Base-by-base conservation (phyloP, 2,888 invertebrate genomes). In the Arge pagana region DNA sequence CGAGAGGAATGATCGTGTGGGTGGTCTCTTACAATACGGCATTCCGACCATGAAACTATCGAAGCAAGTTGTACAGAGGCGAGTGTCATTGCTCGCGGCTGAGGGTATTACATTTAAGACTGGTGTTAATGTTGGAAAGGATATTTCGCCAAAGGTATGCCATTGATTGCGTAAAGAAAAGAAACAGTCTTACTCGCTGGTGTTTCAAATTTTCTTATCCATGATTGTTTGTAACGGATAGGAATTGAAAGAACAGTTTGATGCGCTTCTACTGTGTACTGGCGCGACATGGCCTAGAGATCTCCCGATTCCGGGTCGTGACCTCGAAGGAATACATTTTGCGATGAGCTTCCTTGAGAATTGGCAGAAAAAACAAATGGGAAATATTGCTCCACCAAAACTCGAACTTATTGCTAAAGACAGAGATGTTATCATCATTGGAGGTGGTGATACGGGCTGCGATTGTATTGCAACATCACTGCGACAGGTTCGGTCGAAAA, bases 1-100 rank as follows among this genome's bases (percentile, higher is more conserved):
- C 78, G 99, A 99, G 76, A 85, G 98, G 52, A 98, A 98, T 78
- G 96, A 98, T 78, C 85, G 95, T 7, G 81, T 94, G 3, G 98
- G 98, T 52, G 99, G 99, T 0, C 82, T 99, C 16, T 81, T 99
- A 40, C 93, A 96, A 71, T 99, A 99, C 77, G 99, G 99, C 53
- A 99, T 99, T 73, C 99, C 99, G 11, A 95, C 94, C 5, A 99
- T 99, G 98, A 99, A 99, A 79, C 82, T 99, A 7, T 89, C 93
- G 70, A 99, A 98, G 78, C 85, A 89, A 55, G 93, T 96, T 49
- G 96, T 99, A 0, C 90, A 92, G 67, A 81, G 98, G 4, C 83
- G 99, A 53, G 85, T 98, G 1, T 85, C 88, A 56, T 81, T 99
- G 40, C 81, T 99, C 80, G 83, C 86, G 8, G 89, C 86, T 1